Base-by-base conservation (phyloP, 2,113 vertebrate species). In the Rhipidura dahli region DNA sequence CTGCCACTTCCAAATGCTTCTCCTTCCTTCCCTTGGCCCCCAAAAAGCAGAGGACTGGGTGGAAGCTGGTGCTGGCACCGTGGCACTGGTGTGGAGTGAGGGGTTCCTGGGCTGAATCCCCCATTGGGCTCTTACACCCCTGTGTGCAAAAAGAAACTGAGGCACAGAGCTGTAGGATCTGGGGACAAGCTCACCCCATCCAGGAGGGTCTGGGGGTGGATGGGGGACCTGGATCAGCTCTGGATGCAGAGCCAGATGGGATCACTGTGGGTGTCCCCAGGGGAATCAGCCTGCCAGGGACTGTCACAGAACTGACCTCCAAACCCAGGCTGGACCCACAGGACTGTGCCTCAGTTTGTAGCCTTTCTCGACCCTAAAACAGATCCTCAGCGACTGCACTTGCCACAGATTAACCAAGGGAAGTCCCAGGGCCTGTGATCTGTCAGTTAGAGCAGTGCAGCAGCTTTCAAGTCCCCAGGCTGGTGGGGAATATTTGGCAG, bases 361-460 rank as follows among this genome's bases (percentile, higher is more conserved):
- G 45, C 39, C 68, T 39, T 73, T 31, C 75, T 51, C 83, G 17
- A 0, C 83, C 53, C 71, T 73, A 53, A 80, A 0, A 65, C 63
- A 88, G 90, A 54, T 6, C n/a, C 37, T 76, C 87, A 45, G 94
- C 75, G 45, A 83, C 4, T 47, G 87, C 66, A 63, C 31, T 93
- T 57, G 82, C 61, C 91, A 90, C 71, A 42, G 15, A 93, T 91
- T 86, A 94, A 91, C 59, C 53, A 89, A 90, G 84, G 87, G 82
- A 76, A 93, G 33, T 91, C 89, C 82, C 89, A 66, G 42, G 28
- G 78, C 81, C 61, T 37, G 54, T 28, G 93, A 75, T 95, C 70
- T 72, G 66, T 93, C 89, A 87, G 37, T 80, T 5, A 85, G 66
- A 87, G 68, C 18, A 11, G 69, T 2, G 0, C 83, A 87, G 65